These are phyloP conservation scores for Perizoma flavofasciatum DNA, from an alignment of 2,888 invertebrate species.

Conservation along the genomic window DNA sequence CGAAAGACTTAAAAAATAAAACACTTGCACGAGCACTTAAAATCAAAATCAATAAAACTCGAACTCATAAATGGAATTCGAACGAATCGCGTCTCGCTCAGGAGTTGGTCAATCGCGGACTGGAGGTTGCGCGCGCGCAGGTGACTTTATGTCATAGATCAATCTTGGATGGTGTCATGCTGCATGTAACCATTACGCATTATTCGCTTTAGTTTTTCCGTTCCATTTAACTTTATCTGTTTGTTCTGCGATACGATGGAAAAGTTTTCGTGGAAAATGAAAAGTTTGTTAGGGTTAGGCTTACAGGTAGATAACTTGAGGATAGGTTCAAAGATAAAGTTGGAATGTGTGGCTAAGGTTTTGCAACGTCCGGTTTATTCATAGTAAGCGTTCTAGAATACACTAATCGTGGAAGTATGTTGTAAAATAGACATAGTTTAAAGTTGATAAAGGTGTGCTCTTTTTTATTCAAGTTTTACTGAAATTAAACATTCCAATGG, in stretches of 20 bases:
- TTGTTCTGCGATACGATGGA: constrained; percentile 25
- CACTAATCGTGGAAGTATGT: constrained; percentile 1
- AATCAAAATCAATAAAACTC: constrained; percentile 9
- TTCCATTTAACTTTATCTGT: constrained; percentile 33
- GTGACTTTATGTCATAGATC: constrained; percentile 60
- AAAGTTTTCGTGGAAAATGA: constrained; percentile 35
- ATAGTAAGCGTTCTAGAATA: constrained; percentile 14
- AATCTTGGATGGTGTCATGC: constrained; percentile 62
- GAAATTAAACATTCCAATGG: no score
- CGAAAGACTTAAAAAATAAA: constrained; percentile 1
- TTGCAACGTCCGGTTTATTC: constrained; percentile 26
- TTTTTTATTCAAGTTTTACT: no score
- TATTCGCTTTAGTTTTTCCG: constrained; percentile 31
- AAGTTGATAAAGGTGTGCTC: no score
- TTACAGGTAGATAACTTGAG: constrained; percentile 11
- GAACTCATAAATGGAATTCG: constrained; percentile 23
- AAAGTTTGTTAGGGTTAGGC: constrained; percentile 18
- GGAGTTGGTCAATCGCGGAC: constrained; percentile 41
- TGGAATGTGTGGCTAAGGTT: constrained; percentile 21
- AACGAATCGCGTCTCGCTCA: constrained; percentile 35
- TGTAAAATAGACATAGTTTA: not conserved
- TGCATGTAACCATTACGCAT: constrained; percentile 24
- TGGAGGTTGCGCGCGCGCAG: constrained; percentile 55
- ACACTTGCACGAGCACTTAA: constrained; percentile 12
- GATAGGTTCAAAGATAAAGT: constrained; percentile 26